phyloP scores from a whole-genome alignment of 2,797 vertebrate species.

The Acrossocheilus wenchowensis region DNA sequence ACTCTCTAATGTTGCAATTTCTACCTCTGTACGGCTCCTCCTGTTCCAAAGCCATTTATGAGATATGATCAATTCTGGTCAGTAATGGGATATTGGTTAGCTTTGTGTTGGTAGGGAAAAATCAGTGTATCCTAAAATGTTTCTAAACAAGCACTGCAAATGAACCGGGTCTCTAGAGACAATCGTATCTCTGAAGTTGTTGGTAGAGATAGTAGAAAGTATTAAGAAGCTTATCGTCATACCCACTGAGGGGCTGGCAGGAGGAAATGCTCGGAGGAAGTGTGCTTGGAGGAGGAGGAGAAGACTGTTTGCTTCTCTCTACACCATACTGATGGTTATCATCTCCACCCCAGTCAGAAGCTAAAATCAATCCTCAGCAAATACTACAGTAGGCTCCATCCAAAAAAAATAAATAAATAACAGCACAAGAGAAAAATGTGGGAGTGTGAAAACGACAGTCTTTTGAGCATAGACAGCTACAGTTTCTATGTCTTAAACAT shows the following conservation, averaged over 20 bases:
- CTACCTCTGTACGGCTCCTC: slow-evolving; percentile 67
- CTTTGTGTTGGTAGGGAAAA: slow-evolving; percentile 54
- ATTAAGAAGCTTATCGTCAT: slow-evolving; percentile 67
- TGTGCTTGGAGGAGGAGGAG: slow-evolving; percentile 29
- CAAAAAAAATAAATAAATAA: neutral
- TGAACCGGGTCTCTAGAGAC: slow-evolving; percentile 40
- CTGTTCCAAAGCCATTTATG: slow-evolving; percentile 75
- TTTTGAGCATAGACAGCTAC: slow-evolving; percentile 24
- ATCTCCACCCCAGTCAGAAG: slow-evolving; percentile 66
- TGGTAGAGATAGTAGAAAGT: slow-evolving; percentile 60
- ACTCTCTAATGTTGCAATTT: slow-evolving; percentile 69
- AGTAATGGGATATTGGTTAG: slow-evolving; percentile 76
- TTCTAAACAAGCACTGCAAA: slow-evolving; percentile 56
- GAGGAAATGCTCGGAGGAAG: slow-evolving; percentile 13
- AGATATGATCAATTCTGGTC: slow-evolving; percentile 77
- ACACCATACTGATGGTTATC: slow-evolving; percentile 70
- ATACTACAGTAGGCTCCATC: slow-evolving; percentile 39
- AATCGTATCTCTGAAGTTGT: slow-evolving; percentile 59
- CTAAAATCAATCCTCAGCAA: slow-evolving; percentile 59
- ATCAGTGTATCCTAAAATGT: slow-evolving; percentile 54
- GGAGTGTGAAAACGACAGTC: slow-evolving; percentile 4
- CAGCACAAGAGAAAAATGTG: neutral
- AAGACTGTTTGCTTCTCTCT: slow-evolving; percentile 51
- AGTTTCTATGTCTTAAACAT: slow-evolving; percentile 9
- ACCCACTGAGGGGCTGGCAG: slow-evolving; percentile 51